Evolutionary conservation across 2,888 invertebrate species (phyloP).

Genomic region (Chirona hameri): DNA sequence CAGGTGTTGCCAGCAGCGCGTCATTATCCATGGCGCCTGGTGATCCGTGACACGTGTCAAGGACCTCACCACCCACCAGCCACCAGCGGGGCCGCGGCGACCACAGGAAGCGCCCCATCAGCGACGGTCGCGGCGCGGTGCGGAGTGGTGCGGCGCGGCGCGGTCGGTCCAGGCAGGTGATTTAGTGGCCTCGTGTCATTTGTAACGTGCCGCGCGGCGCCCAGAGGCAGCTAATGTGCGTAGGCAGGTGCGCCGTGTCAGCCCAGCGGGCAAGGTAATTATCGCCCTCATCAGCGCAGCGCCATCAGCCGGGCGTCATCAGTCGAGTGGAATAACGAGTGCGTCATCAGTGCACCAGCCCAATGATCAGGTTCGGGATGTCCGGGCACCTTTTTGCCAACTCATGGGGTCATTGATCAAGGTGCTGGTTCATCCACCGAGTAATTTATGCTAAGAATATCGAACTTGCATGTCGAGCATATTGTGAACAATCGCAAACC

Average conservation of each 20-base stretch:
- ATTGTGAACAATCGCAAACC: too few relatives aligned
- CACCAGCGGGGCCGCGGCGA: neutral
- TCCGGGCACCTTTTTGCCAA: too few relatives aligned
- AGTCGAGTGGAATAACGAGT: neutral
- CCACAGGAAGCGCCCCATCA: neutral
- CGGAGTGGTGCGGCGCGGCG: neutral
- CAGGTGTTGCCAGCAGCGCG: too few relatives aligned
- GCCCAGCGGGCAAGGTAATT: conserved; percentile 40
- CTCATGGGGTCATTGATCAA: too few relatives aligned
- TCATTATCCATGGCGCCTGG: neutral
- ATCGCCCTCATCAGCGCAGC: conserved; percentile 33
- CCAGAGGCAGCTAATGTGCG: neutral
- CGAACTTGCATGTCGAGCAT: too few relatives aligned
- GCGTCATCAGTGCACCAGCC: too few relatives aligned
- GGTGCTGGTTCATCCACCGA: too few relatives aligned
- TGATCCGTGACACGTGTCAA: neutral
- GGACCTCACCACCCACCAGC: neutral
- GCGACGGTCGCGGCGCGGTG: too few relatives aligned
- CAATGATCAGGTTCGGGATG: too few relatives aligned
- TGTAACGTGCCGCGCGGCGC: neutral
- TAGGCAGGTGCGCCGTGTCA: conserved; percentile 40
- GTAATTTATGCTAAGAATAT: too few relatives aligned
- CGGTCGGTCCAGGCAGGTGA: neutral
- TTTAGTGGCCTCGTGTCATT: conserved; percentile 4
- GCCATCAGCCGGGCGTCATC: neutral